These are phyloP conservation scores for Pyrgus malvae DNA, from an alignment of 2,888 invertebrate genomes.

Conservation along the genomic window DNA sequence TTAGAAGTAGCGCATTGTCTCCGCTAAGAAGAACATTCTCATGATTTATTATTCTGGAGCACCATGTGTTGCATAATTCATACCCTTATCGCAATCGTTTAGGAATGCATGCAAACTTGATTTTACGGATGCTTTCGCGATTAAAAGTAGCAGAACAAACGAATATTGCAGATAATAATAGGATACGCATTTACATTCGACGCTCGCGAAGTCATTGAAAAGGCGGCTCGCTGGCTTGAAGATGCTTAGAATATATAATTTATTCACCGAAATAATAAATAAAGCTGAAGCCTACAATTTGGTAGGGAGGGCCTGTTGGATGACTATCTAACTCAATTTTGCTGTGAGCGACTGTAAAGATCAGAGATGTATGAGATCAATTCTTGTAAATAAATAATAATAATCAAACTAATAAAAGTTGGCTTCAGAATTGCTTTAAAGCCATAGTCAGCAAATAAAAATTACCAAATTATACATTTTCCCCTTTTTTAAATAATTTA, in stretches of 20 bases:
- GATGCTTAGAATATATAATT: not conserved
- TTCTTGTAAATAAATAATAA: too few relatives aligned
- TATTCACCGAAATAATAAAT: not conserved
- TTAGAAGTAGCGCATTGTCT: not conserved
- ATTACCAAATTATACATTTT: too few relatives aligned
- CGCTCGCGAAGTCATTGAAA: not conserved
- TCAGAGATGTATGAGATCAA: too few relatives aligned
- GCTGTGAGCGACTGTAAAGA: too few relatives aligned
- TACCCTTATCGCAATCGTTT: constrained; percentile 28
- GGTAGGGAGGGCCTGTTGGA: not conserved
- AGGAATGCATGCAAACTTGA: constrained; percentile 32
- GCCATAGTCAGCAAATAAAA: too few relatives aligned
- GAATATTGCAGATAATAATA: not conserved
- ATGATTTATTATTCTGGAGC: not conserved
- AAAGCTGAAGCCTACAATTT: not conserved
- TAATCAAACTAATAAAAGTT: too few relatives aligned
- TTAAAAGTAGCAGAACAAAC: constrained; percentile 1
- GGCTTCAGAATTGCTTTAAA: too few relatives aligned
- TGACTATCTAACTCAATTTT: not conserved
- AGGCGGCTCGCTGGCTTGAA: not conserved
- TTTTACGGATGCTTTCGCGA: constrained; percentile 25
- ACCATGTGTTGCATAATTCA: not conserved
- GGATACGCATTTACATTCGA: not conserved
- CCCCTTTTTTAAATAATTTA: too few relatives aligned
- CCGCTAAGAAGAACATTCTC: not conserved